Evolutionary conservation across 2,113 vertebrate genomes (phyloP).

Genomic region (Tachysurus fulvidraco): DNA sequence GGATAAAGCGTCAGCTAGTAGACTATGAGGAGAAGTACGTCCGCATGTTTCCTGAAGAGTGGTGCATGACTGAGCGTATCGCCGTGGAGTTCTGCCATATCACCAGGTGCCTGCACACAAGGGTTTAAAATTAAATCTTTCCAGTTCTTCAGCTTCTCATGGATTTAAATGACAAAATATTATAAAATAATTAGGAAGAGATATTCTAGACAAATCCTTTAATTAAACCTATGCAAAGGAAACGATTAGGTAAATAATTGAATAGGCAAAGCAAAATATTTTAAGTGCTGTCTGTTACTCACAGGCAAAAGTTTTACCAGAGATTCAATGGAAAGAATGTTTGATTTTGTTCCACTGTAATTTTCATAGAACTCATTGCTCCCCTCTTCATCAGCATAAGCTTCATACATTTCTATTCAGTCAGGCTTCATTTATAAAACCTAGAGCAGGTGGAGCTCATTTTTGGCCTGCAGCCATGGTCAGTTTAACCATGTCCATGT

Average conservation of each 20-base stretch:
- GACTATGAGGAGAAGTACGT: conserved; percentile 98
- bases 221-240: background rate
- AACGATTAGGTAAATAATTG: background rate
- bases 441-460: background rate
- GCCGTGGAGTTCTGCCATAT: conserved; percentile 96
- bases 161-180: background rate
- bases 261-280: background rate
- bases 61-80: conserved; percentile 96
- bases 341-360: conserved; percentile 14
- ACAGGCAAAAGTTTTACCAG: background rate
- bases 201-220: background rate
- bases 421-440: background rate
- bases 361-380: background rate
- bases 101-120: conserved; percentile 78
- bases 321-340: conserved; percentile 36
- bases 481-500: conserved; percentile 27
- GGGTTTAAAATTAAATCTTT: background rate
- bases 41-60: conserved; percentile 93
- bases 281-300: background rate
- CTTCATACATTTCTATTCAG: conserved; percentile 6
- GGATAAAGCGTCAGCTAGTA: conserved; percentile 95
- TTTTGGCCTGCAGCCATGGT: conserved; percentile 3
- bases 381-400: background rate
- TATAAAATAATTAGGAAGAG: background rate
- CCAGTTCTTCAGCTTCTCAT: background rate